Percentiles rank a stretch among this genome's conserved stretches.
Evolutionary conservation across 2,113 vertebrate genomes (phyloP).

Genomic region (Brachyhypopomus gauderio): DNA sequence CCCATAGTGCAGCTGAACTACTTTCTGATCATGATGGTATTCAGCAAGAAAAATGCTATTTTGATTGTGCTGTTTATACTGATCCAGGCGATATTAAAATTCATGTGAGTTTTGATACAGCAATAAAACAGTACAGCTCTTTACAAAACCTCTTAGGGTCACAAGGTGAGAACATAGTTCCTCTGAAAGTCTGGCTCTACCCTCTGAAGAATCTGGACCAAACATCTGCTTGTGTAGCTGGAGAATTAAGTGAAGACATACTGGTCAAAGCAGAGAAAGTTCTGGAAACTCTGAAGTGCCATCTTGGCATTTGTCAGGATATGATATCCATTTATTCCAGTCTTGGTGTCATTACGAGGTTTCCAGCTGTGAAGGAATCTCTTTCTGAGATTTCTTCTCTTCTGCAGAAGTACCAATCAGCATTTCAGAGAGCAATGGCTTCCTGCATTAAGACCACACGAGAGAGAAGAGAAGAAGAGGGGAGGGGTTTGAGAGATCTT

Average conservation of each 20-base stretch:
- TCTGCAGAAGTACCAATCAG: conserved; percentile 22
- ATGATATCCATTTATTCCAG: neutral
- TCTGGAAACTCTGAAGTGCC: neutral
- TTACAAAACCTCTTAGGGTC: neutral
- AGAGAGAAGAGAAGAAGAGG: conserved; percentile 3
- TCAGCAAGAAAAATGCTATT: neutral
- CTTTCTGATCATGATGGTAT: neutral
- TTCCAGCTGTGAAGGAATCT: neutral
- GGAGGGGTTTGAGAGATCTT: neutral
- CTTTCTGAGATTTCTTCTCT: neutral
- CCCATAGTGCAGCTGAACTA: neutral
- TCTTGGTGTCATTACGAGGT: neutral
- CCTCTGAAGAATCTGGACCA: conserved; percentile 42
- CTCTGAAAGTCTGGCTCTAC: conserved; percentile 46
- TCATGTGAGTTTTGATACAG: neutral
- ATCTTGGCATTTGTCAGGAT: conserved; percentile 8
- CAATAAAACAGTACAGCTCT: neutral
- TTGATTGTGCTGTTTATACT: neutral
- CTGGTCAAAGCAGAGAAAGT: conserved; percentile 1
- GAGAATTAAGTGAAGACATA: conserved; percentile 22
- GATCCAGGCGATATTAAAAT: neutral
- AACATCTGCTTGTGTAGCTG: conserved; percentile 5
- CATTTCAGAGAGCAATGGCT: conserved; percentile 4
- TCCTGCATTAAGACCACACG: neutral
- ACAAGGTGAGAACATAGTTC: conserved; percentile 27